These are phyloP conservation scores for Chelonus insularis DNA, from an alignment of 1,140 invertebrate genomes.

Conservation along the genomic window DNA sequence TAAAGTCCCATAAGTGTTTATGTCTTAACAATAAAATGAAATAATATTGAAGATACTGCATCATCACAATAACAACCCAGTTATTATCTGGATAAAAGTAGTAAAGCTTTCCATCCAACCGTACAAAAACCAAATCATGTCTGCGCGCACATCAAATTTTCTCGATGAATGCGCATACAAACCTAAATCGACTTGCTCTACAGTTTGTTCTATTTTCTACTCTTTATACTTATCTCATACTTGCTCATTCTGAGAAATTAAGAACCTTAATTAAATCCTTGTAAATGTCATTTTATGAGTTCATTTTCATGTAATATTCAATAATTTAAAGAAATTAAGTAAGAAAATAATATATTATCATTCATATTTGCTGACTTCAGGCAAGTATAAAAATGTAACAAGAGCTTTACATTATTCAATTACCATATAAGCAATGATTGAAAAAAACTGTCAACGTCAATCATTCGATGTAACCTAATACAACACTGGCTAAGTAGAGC, in stretches of 20 bases:
- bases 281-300: constrained; percentile 31
- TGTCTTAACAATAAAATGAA: too few species aligned
- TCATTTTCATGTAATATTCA: constrained; percentile 29
- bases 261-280: constrained; percentile 32
- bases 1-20: too few species aligned
- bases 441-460: not conserved
- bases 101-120: not conserved
- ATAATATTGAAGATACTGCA: not conserved
- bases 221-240: not conserved
- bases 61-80: not conserved
- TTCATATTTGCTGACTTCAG: too few species aligned
- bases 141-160: constrained; percentile 8
- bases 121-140: not conserved
- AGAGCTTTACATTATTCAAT: not conserved
- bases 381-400: not conserved
- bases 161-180: constrained; percentile 11
- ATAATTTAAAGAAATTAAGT: too few species aligned
- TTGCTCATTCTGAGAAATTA: not conserved
- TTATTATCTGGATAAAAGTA: not conserved
- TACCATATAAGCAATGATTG: not conserved
- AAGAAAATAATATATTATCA: too few species aligned
- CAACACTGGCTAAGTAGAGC: not conserved
- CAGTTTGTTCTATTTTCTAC: not conserved
- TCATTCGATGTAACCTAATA: not conserved
- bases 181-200: constrained; percentile 3